phyloP scores from a whole-genome alignment of 2,888 invertebrate genomes.

The Aspidiotus destructor region DNA sequence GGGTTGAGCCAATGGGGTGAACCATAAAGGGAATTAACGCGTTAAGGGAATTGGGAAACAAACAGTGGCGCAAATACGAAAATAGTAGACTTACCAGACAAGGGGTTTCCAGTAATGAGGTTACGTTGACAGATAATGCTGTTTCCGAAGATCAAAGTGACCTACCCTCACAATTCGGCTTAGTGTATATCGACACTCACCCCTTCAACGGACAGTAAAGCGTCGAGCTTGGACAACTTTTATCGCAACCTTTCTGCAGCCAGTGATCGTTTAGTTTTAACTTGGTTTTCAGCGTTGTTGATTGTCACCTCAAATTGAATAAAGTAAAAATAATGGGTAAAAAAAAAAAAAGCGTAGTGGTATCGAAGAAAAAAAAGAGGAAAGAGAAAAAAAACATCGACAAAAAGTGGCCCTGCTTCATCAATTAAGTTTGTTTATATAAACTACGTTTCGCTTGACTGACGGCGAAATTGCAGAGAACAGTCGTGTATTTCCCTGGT shows the following conservation, averaged over 20 bases:
- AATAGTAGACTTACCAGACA: constrained; percentile 13
- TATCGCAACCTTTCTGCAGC: constrained; percentile 9
- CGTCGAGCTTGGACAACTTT: constrained; percentile 2
- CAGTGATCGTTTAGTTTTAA: constrained; percentile 9
- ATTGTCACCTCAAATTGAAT: constrained; percentile 32
- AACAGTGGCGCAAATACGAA: constrained; percentile 17
- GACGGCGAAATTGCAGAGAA: too few species aligned
- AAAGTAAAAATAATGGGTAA: constrained; percentile 14
- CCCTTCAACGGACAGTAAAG: background rate
- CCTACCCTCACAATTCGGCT: constrained; percentile 7
- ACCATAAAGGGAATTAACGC: constrained; percentile 32
- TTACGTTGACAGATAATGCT: constrained; percentile 32
- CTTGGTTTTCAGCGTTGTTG: constrained; percentile 16
- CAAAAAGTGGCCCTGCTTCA: too few species aligned
- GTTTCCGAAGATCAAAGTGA: constrained; percentile 30
- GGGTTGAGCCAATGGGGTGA: constrained; percentile 31
- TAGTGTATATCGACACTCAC: background rate
- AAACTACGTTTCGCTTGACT: too few species aligned
- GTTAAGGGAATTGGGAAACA: constrained; percentile 29
- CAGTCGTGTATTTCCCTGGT: too few species aligned
- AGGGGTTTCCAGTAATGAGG: constrained; percentile 26
- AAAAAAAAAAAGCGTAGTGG: background rate
- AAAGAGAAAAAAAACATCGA: background rate
- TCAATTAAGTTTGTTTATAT: too few species aligned
- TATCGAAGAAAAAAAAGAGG: background rate